Percentiles rank a stretch among this genome's conserved stretches.
Evolutionary conservation across 2,113 vertebrate genomes (phyloP).

Genomic region (Romanogobio albipinnatus): DNA sequence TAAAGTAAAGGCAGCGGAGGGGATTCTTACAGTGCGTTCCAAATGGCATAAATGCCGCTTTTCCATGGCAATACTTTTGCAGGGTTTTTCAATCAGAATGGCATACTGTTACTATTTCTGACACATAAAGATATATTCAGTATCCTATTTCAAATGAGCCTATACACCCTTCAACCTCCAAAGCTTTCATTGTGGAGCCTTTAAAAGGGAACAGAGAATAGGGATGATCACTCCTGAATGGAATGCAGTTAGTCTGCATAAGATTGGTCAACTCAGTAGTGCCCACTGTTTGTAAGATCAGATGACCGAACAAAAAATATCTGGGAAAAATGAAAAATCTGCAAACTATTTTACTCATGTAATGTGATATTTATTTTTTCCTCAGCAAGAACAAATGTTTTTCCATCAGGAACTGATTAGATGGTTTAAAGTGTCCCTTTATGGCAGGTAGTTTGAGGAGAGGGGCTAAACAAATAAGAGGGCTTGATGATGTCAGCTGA

Average conservation of each 20-base stretch:
- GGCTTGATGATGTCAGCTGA: background rate
- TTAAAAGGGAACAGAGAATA: background rate
- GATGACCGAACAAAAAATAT: background rate
- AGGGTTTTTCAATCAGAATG: background rate
- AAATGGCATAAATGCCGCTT: background rate
- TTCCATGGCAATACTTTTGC: background rate
- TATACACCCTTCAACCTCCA: background rate
- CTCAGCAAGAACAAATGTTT: background rate
- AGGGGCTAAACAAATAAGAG: background rate
- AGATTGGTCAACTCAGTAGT: background rate
- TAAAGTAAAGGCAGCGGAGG: too few relatives aligned
- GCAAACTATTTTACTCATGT: background rate
- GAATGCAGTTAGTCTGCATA: background rate
- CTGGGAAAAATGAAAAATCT: background rate
- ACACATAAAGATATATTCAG: background rate
- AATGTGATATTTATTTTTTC: background rate
- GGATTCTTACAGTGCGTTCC: background rate
- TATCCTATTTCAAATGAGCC: background rate
- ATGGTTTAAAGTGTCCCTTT: background rate
- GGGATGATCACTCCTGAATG: background rate
- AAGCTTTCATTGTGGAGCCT: background rate
- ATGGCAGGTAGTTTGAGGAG: background rate
- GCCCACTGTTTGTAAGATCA: background rate
- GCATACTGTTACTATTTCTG: background rate
- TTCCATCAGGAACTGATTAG: background rate